phyloP scores from a whole-genome alignment of 1,140 invertebrate species.

The Helicoverpa zea region DNA sequence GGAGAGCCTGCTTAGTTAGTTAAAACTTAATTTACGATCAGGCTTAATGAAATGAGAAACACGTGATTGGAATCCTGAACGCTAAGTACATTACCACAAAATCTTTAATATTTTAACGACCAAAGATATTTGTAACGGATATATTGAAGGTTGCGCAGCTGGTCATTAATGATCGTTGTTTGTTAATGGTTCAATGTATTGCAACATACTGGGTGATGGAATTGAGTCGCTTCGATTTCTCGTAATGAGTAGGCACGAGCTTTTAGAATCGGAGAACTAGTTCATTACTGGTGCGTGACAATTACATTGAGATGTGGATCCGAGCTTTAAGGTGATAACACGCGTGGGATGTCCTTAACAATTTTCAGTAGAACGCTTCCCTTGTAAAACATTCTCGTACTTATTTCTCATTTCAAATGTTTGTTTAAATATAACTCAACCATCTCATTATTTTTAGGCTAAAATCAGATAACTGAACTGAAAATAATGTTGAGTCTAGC shows the following conservation, averaged over 20 bases:
- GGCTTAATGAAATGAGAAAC: slow-evolving; percentile 49
- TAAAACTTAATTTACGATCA: slow-evolving; percentile 48
- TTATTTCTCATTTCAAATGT: neutral
- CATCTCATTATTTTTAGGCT: too few relatives aligned
- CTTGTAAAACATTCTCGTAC: neutral
- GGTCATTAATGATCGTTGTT: neutral
- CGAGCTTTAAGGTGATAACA: slow-evolving; percentile 2
- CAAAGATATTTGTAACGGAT: neutral
- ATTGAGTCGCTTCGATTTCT: neutral
- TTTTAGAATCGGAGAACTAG: slow-evolving; percentile 13
- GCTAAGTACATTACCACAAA: neutral
- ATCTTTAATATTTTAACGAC: neutral
- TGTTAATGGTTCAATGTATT: neutral
- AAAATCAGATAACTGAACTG: too few relatives aligned
- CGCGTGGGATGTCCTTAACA: neutral
- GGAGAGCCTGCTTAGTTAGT: slow-evolving; percentile 24
- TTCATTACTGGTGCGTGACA: slow-evolving; percentile 34
- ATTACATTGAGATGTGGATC: slow-evolving; percentile 31
- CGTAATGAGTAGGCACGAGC: neutral
- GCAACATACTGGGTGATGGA: neutral
- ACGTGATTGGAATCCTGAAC: slow-evolving; percentile 43
- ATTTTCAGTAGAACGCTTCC: neutral
- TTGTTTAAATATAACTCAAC: neutral
- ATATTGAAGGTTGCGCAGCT: neutral
- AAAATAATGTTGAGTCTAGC: too few relatives aligned